A percentile compares a stretch with the other conserved stretches of the same genome.
Evolutionary conservation across 2,113 vertebrate species (phyloP).

Genomic region (Prietella phreatophila): DNA sequence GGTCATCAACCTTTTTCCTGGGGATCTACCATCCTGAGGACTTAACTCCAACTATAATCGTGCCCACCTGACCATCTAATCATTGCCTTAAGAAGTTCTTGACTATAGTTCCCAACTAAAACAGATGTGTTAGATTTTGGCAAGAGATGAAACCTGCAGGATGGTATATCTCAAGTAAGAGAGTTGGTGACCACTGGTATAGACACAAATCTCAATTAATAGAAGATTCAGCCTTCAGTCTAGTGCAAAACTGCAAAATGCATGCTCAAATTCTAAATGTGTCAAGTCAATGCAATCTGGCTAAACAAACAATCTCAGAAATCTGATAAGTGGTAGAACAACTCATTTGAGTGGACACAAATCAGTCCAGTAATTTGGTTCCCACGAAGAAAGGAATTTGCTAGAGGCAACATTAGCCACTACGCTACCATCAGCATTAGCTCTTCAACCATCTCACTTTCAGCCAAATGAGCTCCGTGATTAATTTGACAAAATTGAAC

Average conservation of each 20-base stretch:
- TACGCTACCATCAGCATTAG: not conserved
- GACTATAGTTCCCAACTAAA: no score
- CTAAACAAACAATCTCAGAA: not conserved
- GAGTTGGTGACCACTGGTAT: no score
- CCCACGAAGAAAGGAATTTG: slow-evolving; percentile 5
- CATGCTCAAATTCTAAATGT: not conserved
- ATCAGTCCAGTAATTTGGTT: not conserved
- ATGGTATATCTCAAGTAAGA: no score
- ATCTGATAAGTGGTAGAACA: not conserved
- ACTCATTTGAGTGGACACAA: not conserved
- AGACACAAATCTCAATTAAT: not conserved
- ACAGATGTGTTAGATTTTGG: no score
- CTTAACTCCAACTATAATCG: no score
- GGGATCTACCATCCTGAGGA: no score
- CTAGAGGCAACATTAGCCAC: not conserved
- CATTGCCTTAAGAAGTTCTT: no score
- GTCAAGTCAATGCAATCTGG: not conserved
- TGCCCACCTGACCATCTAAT: no score
- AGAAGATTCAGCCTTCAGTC: not conserved
- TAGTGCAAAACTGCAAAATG: not conserved
- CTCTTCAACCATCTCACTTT: not conserved
- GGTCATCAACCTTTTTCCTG: no score
- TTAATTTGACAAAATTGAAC: not conserved
- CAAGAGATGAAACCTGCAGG: no score
- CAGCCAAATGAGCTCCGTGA: not conserved